A percentile compares a stretch with the other conserved stretches of the same genome.
phyloP scores from a whole-genome alignment of 2,888 invertebrate species.

The Plebejus argus region DNA sequence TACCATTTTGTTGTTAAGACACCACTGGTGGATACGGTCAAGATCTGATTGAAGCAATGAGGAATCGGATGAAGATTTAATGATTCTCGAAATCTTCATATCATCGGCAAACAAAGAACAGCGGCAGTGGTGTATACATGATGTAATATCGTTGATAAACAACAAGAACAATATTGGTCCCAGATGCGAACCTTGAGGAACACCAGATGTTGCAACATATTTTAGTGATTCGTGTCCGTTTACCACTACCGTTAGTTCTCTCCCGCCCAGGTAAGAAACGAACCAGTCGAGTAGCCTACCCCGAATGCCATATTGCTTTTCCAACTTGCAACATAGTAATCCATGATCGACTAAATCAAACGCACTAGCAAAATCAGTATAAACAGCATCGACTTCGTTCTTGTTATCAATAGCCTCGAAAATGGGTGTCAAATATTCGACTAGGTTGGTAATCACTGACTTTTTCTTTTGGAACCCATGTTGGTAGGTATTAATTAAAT shows the following conservation, averaged over 20 bases:
- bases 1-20: not conserved
- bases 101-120: conserved; percentile 17
- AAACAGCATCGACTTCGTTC: conserved; percentile 26
- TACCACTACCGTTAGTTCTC: conserved; percentile 30
- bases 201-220: conserved; percentile 29
- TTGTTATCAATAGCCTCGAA: conserved; percentile 12
- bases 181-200: conserved; percentile 32
- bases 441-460: conserved; percentile 22
- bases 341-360: conserved; percentile 31
- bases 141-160: conserved; percentile 31
- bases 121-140: not conserved
- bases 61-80: not conserved
- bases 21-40: not conserved
- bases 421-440: not conserved
- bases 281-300: conserved; percentile 34
- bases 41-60: not conserved
- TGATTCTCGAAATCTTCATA: not conserved
- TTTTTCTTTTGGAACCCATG: conserved; percentile 7
- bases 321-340: not conserved
- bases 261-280: conserved; percentile 26
- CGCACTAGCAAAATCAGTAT: conserved; percentile 34
- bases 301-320: conserved; percentile 17
- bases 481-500: not conserved
- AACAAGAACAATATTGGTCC: conserved; percentile 32
- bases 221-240: conserved; percentile 24